Evolutionary conservation across 2,888 invertebrate genomes (phyloP).

Genomic region (Desoria tigrina): DNA sequence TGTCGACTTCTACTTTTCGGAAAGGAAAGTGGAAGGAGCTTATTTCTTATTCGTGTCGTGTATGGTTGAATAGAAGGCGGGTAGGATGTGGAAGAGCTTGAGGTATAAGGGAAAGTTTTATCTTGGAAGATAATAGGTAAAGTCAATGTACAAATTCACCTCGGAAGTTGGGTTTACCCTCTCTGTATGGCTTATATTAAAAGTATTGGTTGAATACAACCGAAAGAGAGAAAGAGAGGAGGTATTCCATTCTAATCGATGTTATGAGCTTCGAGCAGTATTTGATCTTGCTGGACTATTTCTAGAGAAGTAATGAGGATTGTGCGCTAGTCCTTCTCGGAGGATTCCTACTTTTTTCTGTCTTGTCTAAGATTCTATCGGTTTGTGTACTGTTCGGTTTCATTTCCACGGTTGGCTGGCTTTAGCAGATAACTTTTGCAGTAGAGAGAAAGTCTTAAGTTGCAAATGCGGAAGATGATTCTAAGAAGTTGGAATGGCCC

Average conservation of each 20-base stretch:
- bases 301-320: neutral
- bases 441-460: constrained; percentile 2
- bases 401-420: constrained; percentile 3
- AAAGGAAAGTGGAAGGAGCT: neutral
- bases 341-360: neutral
- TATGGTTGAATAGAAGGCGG: neutral
- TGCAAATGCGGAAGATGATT: constrained; percentile 11
- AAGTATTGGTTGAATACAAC: no score
- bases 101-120: neutral
- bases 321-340: neutral
- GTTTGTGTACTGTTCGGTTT: constrained; percentile 5
- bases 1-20: neutral
- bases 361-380: constrained; percentile 4
- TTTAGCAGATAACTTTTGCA: constrained; percentile 1
- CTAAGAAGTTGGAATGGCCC: constrained; percentile 6
- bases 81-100: neutral
- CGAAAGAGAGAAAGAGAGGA: no score
- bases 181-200: no score
- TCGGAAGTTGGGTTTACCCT: neutral
- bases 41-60: constrained; percentile 17
- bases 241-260: constrained; percentile 6
- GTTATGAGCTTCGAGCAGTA: neutral
- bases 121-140: neutral
- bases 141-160: constrained; percentile 11
- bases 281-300: neutral